Evolutionary conservation across 2,888 invertebrate genomes (phyloP).

Genomic region (Homarus gammarus): DNA sequence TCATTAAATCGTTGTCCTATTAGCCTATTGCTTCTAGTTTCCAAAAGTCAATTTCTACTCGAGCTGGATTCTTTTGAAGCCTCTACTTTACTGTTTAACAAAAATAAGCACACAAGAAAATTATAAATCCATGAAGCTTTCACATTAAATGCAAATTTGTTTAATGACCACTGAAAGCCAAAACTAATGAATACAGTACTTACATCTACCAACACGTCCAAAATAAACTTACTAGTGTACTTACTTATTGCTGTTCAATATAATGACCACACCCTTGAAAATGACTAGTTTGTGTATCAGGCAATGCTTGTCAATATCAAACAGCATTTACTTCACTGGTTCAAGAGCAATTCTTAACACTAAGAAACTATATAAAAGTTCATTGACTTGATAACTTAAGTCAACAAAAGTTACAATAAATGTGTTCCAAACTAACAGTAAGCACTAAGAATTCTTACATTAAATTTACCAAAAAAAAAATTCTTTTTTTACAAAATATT

Average conservation of each 20-base stretch:
- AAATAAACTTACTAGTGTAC: not conserved
- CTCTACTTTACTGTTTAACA: no score
- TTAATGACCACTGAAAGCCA: not conserved
- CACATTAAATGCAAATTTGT: not conserved
- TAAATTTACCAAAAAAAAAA: no score
- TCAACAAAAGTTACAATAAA: not conserved
- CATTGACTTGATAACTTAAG: conserved; percentile 1
- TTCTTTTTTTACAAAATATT: no score
- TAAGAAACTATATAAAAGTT: conserved; percentile 17
- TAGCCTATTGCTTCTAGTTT: no score
- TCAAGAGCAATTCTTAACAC: not conserved
- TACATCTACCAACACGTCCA: not conserved
- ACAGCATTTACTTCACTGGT: conserved; percentile 18
- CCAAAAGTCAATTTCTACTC: no score
- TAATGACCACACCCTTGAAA: conserved; percentile 22
- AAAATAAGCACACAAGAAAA: no score
- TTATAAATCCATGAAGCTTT: not conserved
- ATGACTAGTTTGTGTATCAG: conserved; percentile 31
- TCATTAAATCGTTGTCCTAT: not conserved
- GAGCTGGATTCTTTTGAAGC: no score
- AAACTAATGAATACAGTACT: no score
- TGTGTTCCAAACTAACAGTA: no score
- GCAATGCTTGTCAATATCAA: not conserved
- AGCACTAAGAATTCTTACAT: no score
- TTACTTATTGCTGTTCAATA: not conserved